Conservation (phyloP, 2,113 vertebrate species). For the Muscicapa adusta region DNA sequence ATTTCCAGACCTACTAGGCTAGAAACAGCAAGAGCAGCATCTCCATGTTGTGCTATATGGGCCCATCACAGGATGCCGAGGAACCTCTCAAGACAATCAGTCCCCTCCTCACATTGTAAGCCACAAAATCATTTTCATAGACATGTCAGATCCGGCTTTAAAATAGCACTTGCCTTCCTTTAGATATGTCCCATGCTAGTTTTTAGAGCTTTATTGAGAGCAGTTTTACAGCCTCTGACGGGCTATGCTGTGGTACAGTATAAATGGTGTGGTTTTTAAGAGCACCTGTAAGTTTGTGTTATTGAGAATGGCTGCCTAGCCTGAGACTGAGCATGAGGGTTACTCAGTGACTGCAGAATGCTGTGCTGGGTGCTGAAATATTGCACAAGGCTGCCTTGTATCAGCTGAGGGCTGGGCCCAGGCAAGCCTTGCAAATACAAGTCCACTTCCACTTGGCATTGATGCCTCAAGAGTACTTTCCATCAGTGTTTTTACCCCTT, state of each 20-base stretch:
- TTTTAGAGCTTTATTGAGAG: neutral
- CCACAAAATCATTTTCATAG: neutral
- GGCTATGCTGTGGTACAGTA: neutral
- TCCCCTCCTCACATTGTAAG: neutral
- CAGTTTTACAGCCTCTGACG: neutral
- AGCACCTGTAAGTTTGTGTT: neutral
- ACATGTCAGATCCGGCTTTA: neutral
- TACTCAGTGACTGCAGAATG: neutral
- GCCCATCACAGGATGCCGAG: neutral
- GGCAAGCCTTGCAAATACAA: neutral
- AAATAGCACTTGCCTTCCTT: neutral
- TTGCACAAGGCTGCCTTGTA: neutral
- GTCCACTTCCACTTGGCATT: neutral
- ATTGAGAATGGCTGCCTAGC: rapidly evolving
- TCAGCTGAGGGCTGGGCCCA: neutral
- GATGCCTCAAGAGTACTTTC: neutral
- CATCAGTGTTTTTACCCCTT: neutral
- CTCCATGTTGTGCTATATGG: neutral
- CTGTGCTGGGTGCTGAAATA: neutral
- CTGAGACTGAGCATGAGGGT: neutral
- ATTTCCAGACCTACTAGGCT: neutral
- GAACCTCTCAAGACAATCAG: neutral
- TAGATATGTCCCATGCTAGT: neutral
- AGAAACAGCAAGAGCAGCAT: neutral
- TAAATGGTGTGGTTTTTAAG: neutral